Evolutionary conservation across 2,888 invertebrate genomes (phyloP), one percentile per base, ranked within the genome.

Genomic region (Eupithecia abbreviata): DNA sequence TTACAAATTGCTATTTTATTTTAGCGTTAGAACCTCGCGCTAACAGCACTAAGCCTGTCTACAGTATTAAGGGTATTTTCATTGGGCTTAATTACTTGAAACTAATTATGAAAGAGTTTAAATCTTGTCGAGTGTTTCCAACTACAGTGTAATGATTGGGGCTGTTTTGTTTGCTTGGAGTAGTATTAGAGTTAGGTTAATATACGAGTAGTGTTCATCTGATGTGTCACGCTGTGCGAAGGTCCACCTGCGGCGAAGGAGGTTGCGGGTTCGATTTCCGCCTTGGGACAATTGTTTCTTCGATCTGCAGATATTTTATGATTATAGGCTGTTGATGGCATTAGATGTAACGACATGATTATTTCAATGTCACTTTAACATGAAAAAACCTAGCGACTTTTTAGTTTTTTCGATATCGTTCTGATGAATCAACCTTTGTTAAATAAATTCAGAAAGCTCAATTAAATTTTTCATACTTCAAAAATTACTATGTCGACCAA

Each of bases 1-100:
- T 47, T 47, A 18, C 43, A 68, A 68, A 42, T 45, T 69, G 69
- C 30, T 30, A 30, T 30, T 30, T 30, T 30, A 30, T 30, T 30
- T 18, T 45, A n/a, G 45, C 41, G 49, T 13, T 41, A n/a, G 51
- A 55, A 74, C n/a, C 68, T 68, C 51, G 45, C 55, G 77, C 74
- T 74, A 62, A 45, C 2, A 58, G 87, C 83, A 81, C 84, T 82
- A 78, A 83, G 86, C 85, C 86, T 81, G 80, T 79, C 77, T 82
- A 83, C 79, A 81, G 85, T 84, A 87, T 87, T 88, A 88, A 83
- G 83, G 82, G 86, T 75, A 87, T 87, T 90, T 89, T 88, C 89
- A 91, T 91, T 90, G 87, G 88, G 87, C 89, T 88, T 90, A 90
- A 91, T 90, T 90, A 90, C 85, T 84, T 82, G 74, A 77, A 76